A percentile compares a stretch with the other conserved stretches of the same genome.
Conservation (phyloP, 1,140 invertebrate genomes). For the Riptortus pedestris region DNA sequence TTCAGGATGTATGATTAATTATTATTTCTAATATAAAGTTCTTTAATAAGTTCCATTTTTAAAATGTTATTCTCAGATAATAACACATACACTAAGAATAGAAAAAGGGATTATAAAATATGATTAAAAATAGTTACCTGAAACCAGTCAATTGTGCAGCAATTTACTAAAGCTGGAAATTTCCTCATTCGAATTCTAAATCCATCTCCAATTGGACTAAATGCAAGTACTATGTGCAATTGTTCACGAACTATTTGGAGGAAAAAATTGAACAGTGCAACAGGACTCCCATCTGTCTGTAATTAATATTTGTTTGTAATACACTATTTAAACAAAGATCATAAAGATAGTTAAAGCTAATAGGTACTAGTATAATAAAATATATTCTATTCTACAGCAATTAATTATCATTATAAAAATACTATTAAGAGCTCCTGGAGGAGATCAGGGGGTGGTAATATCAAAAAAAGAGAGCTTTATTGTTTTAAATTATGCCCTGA, state of each 20-base stretch:
- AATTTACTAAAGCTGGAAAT: constrained; percentile 90
- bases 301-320: too few relatives aligned
- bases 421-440: too few relatives aligned
- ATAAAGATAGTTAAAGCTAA: too few relatives aligned
- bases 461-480: too few relatives aligned
- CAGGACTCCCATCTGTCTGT: constrained; percentile 77
- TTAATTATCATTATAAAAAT: too few relatives aligned
- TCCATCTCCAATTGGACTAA: constrained; percentile 81
- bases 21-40: too few relatives aligned
- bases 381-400: neutral
- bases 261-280: constrained; percentile 88
- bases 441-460: too few relatives aligned
- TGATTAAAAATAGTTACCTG: constrained; percentile 51
- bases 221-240: constrained; percentile 81
- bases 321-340: too few relatives aligned
- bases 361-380: neutral
- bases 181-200: constrained; percentile 80
- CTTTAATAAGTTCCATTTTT: too few relatives aligned
- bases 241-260: constrained; percentile 81
- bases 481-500: too few relatives aligned
- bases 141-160: constrained; percentile 96
- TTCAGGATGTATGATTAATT: too few relatives aligned
- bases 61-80: too few relatives aligned
- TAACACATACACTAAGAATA: neutral
- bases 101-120: constrained; percentile 19